These are phyloP conservation scores for Megalopta genalis DNA, from an alignment of 1,140 invertebrate species.

Conservation along the genomic window DNA sequence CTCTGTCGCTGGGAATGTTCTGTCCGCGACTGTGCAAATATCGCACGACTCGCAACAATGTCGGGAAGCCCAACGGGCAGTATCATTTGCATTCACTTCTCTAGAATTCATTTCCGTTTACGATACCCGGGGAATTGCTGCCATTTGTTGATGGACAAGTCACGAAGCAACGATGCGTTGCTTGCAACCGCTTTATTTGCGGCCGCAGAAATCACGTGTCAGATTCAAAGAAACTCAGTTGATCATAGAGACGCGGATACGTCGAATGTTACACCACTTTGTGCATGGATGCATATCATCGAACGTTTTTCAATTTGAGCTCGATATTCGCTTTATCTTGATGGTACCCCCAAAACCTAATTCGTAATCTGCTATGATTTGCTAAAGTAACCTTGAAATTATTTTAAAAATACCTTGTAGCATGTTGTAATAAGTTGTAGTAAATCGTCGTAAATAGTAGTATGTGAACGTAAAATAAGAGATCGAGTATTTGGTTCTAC, in stretches of 20 bases:
- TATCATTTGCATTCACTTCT: conserved; percentile 7
- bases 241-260: neutral
- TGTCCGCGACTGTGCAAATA: conserved; percentile 5
- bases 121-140: neutral
- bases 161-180: neutral
- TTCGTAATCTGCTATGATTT: too few species aligned
- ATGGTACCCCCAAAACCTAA: too few species aligned
- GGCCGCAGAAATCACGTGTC: neutral
- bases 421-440: too few species aligned
- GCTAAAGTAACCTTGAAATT: too few species aligned
- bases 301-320: too few species aligned
- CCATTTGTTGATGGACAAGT: neutral
- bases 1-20: neutral
- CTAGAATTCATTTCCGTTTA: neutral
- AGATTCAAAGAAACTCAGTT: neutral
- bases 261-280: too few species aligned
- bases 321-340: too few species aligned
- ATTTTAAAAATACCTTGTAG: too few species aligned
- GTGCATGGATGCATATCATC: too few species aligned
- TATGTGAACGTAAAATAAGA: too few species aligned
- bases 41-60: conserved; percentile 10
- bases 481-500: too few species aligned
- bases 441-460: too few species aligned
- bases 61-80: neutral
- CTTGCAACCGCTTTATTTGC: neutral